phyloP scores from a whole-genome alignment of 1,140 invertebrate species.

The Megalopta genalis region DNA sequence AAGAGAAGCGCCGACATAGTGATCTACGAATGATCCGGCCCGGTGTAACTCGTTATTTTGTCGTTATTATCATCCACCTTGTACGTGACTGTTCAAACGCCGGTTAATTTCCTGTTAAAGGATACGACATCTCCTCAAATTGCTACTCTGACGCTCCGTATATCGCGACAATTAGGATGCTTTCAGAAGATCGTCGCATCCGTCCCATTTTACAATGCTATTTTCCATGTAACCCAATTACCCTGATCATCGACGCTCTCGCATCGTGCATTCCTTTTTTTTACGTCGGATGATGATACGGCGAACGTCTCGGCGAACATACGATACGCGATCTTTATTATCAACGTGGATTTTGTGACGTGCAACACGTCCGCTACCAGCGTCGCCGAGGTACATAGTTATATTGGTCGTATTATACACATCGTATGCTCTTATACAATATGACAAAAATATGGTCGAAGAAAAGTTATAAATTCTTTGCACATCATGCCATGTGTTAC shows the following conservation, averaged over 20 bases:
- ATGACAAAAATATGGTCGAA: too few relatives aligned
- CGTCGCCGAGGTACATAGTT: too few relatives aligned
- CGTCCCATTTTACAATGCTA: background rate
- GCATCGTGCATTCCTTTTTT: background rate
- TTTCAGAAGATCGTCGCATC: background rate
- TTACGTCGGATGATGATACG: background rate
- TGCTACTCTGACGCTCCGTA: background rate
- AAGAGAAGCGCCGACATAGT: constrained; percentile 3
- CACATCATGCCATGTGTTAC: too few relatives aligned
- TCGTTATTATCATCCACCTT: constrained; percentile 25
- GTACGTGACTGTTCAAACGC: constrained; percentile 15
- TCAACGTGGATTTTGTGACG: too few relatives aligned
- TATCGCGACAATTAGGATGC: background rate
- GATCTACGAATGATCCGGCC: constrained; percentile 33
- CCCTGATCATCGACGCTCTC: background rate
- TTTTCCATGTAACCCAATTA: background rate
- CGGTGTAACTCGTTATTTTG: constrained; percentile 47
- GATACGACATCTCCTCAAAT: background rate
- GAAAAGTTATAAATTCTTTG: too few relatives aligned
- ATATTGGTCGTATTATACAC: too few relatives aligned
- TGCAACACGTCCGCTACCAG: too few relatives aligned
- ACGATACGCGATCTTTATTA: too few relatives aligned
- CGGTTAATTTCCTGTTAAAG: constrained; percentile 7
- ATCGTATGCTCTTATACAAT: too few relatives aligned
- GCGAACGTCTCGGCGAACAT: too few relatives aligned